Percentiles rank a stretch among this genome's conserved stretches.
Evolutionary conservation across 2,113 vertebrate genomes (phyloP).

Genomic region (Eidolon helvum): DNA sequence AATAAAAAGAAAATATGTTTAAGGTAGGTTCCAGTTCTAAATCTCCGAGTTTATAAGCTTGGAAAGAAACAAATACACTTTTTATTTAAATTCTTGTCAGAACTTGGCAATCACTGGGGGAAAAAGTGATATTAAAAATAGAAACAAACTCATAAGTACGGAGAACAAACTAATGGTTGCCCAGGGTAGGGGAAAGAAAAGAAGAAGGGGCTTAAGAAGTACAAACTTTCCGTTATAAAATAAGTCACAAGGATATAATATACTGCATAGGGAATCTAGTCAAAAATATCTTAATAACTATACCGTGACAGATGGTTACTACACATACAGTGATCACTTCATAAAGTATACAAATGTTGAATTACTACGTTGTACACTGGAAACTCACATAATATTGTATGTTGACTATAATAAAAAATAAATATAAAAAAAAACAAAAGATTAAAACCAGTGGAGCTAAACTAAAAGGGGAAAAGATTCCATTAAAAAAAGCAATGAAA

Average conservation of each 20-base stretch:
- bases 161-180: neutral
- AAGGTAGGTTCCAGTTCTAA: neutral
- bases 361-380: neutral
- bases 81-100: slow-evolving; percentile 20
- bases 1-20: slow-evolving; percentile 22
- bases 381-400: neutral
- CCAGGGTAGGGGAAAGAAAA: too few relatives aligned
- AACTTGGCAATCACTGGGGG: slow-evolving; percentile 36
- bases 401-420: neutral
- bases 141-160: neutral
- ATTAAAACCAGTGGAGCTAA: neutral
- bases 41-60: neutral
- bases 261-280: too few relatives aligned
- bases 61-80: slow-evolving; percentile 30
- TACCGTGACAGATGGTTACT: neutral
- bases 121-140: slow-evolving; percentile 39
- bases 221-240: neutral
- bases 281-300: neutral
- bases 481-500: neutral
- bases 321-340: too few relatives aligned
- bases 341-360: too few relatives aligned
- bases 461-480: neutral
- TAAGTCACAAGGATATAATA: neutral
- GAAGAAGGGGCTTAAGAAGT: neutral
- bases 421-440: neutral